Evolutionary conservation across 2,888 invertebrate species (phyloP), one percentile per base, ranked within the genome.

Genomic region (Stenotaenia linearis): DNA sequence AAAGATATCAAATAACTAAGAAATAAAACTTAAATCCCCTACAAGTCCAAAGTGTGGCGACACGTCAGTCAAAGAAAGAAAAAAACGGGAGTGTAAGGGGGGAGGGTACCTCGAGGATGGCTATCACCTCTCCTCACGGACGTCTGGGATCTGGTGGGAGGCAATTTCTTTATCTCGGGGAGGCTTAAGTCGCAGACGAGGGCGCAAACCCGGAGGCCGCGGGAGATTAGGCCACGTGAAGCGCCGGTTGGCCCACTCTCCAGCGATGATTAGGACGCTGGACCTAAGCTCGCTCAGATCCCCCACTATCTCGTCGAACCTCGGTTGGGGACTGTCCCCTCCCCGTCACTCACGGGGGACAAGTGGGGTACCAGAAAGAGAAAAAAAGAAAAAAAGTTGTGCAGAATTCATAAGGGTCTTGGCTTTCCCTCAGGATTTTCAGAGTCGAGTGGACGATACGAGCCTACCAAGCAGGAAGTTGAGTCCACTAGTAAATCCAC

Each of bases 91-190:
- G 12, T 6, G 40, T 40, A 3, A 12, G 15, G 40, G 6, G 18
- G n/a, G 23, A 25, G 61, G 25, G 61, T 61, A n/a, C n/a, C n/a
- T n/a, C n/a, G n/a, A 23, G 61, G 61, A 61, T 61, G 28, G 61
- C 61, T 61, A 61, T 61, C 61, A 61, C 61, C 61, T 61, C 61
- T 61, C 61, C 61, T 61, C 61, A 61, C 28, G 61, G 61, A 61
- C 61, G 61, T 61, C 61, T 61, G 61, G 61, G 61, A 61, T 61
- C 61, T 61, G 23, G 61, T 28, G 61, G 61, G 61, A 61, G 61
- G 61, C 61, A 61, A 61, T 61, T 61, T 61, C 61, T 61, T 61
- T 61, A 61, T 61, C 61, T 61, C 7, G 61, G 45, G 25, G 61
- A 23, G 61, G 61, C 61, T 61, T 61, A 61, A 61, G 61, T 61